phyloP scores from a whole-genome alignment of 2,888 invertebrate genomes.

The Aquatica leii region DNA sequence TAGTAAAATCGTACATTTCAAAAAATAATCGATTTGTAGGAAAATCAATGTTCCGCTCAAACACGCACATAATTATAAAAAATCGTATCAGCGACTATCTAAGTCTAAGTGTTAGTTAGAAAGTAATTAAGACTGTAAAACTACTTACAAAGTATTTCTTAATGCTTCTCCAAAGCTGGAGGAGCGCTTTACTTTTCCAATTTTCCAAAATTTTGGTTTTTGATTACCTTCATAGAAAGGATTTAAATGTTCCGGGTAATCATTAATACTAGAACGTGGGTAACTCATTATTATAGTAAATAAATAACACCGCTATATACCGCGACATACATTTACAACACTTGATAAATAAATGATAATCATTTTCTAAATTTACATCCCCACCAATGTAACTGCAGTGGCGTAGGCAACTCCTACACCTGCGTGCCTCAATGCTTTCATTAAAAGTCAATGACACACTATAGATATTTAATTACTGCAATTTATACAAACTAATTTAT shows the following conservation, averaged over 20 bases:
- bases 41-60: too few relatives aligned
- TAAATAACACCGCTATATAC: background rate
- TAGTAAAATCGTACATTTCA: too few relatives aligned
- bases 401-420: conserved; percentile 14
- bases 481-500: too few relatives aligned
- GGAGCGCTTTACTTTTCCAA: conserved; percentile 30
- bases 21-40: too few relatives aligned
- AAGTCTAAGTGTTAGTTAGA: too few relatives aligned
- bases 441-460: conserved; percentile 8
- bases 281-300: conserved; percentile 18
- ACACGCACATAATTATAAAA: too few relatives aligned
- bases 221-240: conserved; percentile 70
- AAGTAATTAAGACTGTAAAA: conserved; percentile 8
- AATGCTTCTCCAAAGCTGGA: conserved; percentile 26
- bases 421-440: conserved; percentile 9
- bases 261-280: conserved; percentile 54
- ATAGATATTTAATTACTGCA: too few relatives aligned
- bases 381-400: conserved; percentile 17
- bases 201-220: conserved; percentile 29
- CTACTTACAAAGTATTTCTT: conserved; percentile 36
- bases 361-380: conserved; percentile 27
- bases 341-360: conserved; percentile 32
- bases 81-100: too few relatives aligned
- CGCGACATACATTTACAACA: conserved; percentile 17
- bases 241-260: conserved; percentile 80